A percentile compares a stretch with the other conserved stretches of the same genome.
phyloP scores from a whole-genome alignment of 2,797 vertebrate genomes.

The Diplodus sargus region DNA sequence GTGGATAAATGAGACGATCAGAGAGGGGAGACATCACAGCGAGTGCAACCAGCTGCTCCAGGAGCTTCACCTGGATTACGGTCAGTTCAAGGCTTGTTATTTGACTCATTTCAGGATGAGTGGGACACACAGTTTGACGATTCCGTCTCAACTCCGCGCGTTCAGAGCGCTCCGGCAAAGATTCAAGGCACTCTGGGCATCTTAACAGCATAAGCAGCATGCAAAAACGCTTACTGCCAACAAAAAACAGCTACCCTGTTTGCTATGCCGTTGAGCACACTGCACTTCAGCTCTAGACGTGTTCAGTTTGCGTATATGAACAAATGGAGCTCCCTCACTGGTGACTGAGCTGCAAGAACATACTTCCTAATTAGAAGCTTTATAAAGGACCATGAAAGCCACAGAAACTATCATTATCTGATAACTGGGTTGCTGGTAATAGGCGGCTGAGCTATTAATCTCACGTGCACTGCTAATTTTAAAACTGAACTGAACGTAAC shows the following conservation, averaged over 20 bases:
- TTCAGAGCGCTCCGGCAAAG: no score
- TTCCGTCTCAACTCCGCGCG: no score
- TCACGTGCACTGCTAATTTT: conserved; percentile 12
- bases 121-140: no score
- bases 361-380: conserved; percentile 43
- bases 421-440: conserved; percentile 15
- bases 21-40: no score
- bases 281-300: neutral
- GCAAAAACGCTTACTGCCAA: no score
- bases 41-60: no score
- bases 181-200: no score
- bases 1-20: no score
- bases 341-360: neutral
- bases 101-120: no score
- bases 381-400: conserved; percentile 35
- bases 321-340: neutral
- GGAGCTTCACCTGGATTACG: no score
- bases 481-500: conserved; percentile 6
- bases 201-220: no score
- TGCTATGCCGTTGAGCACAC: neutral
- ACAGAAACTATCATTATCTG: conserved; percentile 28
- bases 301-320: neutral
- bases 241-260: neutral
- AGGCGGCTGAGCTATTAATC: conserved; percentile 16
- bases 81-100: no score